Conservation (phyloP, 2,113 vertebrate species). For the Crotalus horridus region DNA sequence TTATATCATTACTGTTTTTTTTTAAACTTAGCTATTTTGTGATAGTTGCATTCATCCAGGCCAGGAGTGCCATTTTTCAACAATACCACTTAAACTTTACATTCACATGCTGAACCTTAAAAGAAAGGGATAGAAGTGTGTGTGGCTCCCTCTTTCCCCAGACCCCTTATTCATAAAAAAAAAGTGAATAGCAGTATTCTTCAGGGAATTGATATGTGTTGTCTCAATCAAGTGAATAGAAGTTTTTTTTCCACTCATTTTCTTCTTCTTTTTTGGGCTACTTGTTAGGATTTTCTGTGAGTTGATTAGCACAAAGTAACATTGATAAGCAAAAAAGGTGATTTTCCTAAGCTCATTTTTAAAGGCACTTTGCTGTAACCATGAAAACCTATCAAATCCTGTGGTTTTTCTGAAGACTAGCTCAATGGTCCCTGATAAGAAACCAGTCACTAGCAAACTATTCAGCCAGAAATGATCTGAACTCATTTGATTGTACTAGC, state of each 20-base stretch:
- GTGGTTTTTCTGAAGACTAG: constrained; percentile 60
- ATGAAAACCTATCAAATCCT: constrained; percentile 63
- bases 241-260: constrained; percentile 41
- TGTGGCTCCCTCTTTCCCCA: not conserved
- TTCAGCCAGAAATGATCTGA: constrained; percentile 73
- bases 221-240: constrained; percentile 47
- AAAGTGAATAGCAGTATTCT: constrained; percentile 54
- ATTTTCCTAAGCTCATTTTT: constrained; percentile 57
- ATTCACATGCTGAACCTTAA: not conserved
- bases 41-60: not conserved
- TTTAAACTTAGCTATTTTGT: not conserved
- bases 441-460: constrained; percentile 74
- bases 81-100: not conserved
- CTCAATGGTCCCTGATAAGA: constrained; percentile 74
- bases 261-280: constrained; percentile 23
- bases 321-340: constrained; percentile 37
- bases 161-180: constrained; percentile 37
- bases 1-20: not conserved
- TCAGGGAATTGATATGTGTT: constrained; percentile 44
- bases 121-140: not conserved
- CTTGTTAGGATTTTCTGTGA: constrained; percentile 21
- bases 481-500: constrained; percentile 80
- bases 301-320: constrained; percentile 55
- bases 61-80: not conserved
- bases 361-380: constrained; percentile 62